phyloP scores from a whole-genome alignment of 2,888 invertebrate genomes.

The Phengaris alcon region DNA sequence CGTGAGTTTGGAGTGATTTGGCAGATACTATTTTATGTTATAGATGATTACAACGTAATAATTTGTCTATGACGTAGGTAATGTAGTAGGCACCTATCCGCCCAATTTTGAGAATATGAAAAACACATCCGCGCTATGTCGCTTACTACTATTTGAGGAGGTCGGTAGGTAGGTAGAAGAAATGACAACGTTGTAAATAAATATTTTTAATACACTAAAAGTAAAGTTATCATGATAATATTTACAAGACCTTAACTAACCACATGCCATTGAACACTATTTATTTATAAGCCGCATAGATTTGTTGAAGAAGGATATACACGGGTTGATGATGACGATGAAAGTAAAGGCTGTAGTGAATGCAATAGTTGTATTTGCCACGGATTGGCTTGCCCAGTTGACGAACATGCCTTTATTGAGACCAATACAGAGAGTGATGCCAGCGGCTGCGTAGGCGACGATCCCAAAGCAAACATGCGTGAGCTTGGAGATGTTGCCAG shows the following conservation, averaged over 20 bases:
- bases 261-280: constrained; percentile 29
- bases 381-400: constrained; percentile 46
- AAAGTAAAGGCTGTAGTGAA: constrained; percentile 47
- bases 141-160: too few relatives aligned
- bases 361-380: constrained; percentile 47
- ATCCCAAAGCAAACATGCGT: constrained; percentile 57
- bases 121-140: too few relatives aligned
- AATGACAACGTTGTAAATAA: not conserved
- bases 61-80: too few relatives aligned
- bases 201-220: not conserved
- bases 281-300: constrained; percentile 40
- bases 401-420: constrained; percentile 51
- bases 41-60: too few relatives aligned
- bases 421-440: constrained; percentile 53
- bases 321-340: constrained; percentile 54
- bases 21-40: too few relatives aligned
- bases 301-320: constrained; percentile 49
- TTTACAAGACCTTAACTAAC: not conserved
- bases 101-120: too few relatives aligned
- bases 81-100: too few relatives aligned
- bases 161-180: not conserved
- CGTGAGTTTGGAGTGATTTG: too few relatives aligned
- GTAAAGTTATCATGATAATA: not conserved
- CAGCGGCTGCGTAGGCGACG: constrained; percentile 50
- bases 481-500: constrained; percentile 51